phyloP scores from a whole-genome alignment of 2,113 vertebrate genomes.

The Oplegnathus fasciatus region DNA sequence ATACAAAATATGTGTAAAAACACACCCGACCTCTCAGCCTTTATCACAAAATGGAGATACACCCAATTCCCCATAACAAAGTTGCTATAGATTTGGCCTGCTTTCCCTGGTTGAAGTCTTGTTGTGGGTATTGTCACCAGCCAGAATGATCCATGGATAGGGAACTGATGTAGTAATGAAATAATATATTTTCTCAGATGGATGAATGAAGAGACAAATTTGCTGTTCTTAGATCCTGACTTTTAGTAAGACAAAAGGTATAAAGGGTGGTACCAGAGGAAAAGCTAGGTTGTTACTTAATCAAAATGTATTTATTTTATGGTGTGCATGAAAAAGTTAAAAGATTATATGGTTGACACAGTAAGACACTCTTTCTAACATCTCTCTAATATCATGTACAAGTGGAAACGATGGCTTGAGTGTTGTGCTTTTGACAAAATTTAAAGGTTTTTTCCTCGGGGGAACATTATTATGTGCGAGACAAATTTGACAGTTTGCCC shows the following conservation, averaged over 20 bases:
- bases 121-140: not conserved
- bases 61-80: not conserved
- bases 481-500: not conserved
- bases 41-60: not conserved
- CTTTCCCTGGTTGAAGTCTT: not conserved
- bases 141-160: not conserved
- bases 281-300: not conserved
- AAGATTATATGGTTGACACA: not conserved
- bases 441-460: not conserved
- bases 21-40: not conserved
- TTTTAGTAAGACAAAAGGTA: not conserved
- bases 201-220: not conserved
- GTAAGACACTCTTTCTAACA: not conserved
- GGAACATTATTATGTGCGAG: not conserved
- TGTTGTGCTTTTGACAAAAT: too few species aligned
- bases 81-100: not conserved
- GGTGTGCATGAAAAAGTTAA: not conserved
- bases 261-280: not conserved
- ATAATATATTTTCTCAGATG: not conserved
- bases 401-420: too few species aligned
- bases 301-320: not conserved
- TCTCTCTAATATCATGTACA: not conserved
- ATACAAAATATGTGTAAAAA: not conserved
- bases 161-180: not conserved
- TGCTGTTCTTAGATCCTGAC: not conserved